Percentiles rank a stretch among this genome's conserved stretches.
These are phyloP conservation scores for Celastrina argiolus DNA, from an alignment of 2,888 invertebrate genomes.

Conservation along the genomic window DNA sequence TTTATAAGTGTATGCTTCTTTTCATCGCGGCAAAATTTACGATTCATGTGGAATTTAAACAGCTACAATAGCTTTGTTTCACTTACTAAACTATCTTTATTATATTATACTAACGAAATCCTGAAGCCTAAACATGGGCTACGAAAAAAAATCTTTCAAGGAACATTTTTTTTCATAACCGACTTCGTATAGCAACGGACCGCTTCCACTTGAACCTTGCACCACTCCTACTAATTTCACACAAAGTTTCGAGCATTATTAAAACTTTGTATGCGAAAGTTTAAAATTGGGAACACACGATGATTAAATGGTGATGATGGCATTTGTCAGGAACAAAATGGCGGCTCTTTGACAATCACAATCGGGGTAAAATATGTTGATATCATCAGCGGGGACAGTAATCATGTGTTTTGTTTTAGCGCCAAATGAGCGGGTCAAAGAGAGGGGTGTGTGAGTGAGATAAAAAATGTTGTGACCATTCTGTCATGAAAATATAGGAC, in stretches of 20 bases:
- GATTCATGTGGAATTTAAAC: too few relatives aligned
- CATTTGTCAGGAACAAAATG: slow-evolving; percentile 5
- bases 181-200: not conserved
- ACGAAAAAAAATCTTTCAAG: too few relatives aligned
- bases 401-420: slow-evolving; percentile 1
- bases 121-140: too few relatives aligned
- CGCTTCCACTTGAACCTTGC: not conserved
- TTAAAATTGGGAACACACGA: slow-evolving; percentile 10
- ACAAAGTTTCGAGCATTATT: slow-evolving; percentile 15
- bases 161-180: too few relatives aligned
- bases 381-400: not conserved
- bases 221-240: slow-evolving; percentile 10
- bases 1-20: not conserved
- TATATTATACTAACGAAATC: too few relatives aligned
- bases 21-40: too few relatives aligned
- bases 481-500: too few relatives aligned
- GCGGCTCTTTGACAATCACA: slow-evolving; percentile 2
- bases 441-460: not conserved
- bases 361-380: slow-evolving; percentile 9
- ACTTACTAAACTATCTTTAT: too few relatives aligned
- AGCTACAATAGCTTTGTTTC: too few relatives aligned
- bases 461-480: not conserved
- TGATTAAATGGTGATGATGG: slow-evolving; percentile 5
- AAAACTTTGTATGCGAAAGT: slow-evolving; percentile 16
- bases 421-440: not conserved